Evolutionary conservation across 2,888 invertebrate genomes (phyloP).

Genomic region (Apantesis nais): DNA sequence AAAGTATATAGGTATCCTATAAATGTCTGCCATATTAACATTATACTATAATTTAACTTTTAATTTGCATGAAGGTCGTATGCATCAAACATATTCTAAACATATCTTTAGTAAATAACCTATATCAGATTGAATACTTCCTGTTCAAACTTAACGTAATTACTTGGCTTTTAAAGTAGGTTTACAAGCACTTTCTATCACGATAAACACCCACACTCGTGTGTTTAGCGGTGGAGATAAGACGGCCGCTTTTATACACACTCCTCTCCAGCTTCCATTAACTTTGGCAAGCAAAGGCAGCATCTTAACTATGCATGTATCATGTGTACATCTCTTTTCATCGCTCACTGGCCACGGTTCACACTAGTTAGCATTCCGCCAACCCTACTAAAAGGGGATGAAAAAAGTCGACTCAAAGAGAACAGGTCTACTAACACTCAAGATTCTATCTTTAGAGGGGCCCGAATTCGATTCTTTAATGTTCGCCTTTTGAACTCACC

Average conservation of each 20-base stretch:
- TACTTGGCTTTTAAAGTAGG: conserved; percentile 46
- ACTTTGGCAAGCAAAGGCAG: conserved; percentile 76
- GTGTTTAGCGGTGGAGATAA: conserved; percentile 71
- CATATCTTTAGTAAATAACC: background rate
- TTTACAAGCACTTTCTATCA: conserved; percentile 33
- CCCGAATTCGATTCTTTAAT: conserved; percentile 69
- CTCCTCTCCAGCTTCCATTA: conserved; percentile 74
- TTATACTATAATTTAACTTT: too few relatives aligned
- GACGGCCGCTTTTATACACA: conserved; percentile 65
- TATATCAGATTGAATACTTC: conserved; percentile 3
- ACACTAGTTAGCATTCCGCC: conserved; percentile 67
- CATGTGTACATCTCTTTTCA: conserved; percentile 82
- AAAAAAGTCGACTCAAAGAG: conserved; percentile 71
- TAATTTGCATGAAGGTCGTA: background rate
- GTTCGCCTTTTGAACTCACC: conserved; percentile 48
- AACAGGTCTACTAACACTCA: conserved; percentile 57
- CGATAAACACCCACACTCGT: conserved; percentile 60
- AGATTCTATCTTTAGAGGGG: conserved; percentile 67
- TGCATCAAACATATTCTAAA: background rate
- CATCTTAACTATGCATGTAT: conserved; percentile 78
- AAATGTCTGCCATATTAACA: too few relatives aligned
- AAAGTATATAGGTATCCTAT: too few relatives aligned
- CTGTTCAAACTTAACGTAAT: conserved; percentile 41
- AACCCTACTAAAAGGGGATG: conserved; percentile 61
- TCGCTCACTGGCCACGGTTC: conserved; percentile 65